Evolutionary conservation across 2,888 invertebrate genomes (phyloP).

Genomic region (Limnephilus rhombicus): DNA sequence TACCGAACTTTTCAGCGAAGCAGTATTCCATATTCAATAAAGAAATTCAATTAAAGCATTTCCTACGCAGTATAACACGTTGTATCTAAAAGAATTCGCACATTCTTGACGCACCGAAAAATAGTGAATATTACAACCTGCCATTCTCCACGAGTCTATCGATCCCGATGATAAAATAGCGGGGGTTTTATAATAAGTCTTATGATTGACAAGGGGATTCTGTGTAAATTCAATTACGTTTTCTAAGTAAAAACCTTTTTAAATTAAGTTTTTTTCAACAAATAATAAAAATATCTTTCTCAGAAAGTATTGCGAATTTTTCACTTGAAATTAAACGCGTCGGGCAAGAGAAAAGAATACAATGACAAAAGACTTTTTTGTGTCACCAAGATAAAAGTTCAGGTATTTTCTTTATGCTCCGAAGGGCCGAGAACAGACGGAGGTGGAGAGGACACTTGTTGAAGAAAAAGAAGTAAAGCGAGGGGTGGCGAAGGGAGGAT

Average conservation of each 20-base stretch:
- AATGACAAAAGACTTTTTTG: background rate
- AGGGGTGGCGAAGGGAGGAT: background rate
- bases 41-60: too few species aligned
- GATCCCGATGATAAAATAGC: background rate
- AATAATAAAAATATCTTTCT: background rate
- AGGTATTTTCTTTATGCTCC: slow-evolving; percentile 32
- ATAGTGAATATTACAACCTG: background rate
- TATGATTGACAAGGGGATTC: background rate
- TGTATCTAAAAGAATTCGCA: background rate
- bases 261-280: background rate
- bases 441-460: slow-evolving; percentile 31
- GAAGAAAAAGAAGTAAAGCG: slow-evolving; percentile 7
- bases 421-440: background rate
- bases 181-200: background rate
- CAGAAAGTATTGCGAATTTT: background rate
- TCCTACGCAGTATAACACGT: background rate
- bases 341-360: background rate
- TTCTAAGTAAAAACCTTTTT: background rate
- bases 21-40: too few species aligned
- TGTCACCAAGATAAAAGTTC: slow-evolving; percentile 32
- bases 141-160: background rate
- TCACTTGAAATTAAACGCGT: background rate
- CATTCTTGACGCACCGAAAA: background rate
- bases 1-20: too few species aligned
- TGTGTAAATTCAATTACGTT: background rate